A percentile compares a stretch with the other conserved stretches of the same genome.
Evolutionary conservation across 2,888 invertebrate species (phyloP).

Genomic region (Blastobasis adustella): DNA sequence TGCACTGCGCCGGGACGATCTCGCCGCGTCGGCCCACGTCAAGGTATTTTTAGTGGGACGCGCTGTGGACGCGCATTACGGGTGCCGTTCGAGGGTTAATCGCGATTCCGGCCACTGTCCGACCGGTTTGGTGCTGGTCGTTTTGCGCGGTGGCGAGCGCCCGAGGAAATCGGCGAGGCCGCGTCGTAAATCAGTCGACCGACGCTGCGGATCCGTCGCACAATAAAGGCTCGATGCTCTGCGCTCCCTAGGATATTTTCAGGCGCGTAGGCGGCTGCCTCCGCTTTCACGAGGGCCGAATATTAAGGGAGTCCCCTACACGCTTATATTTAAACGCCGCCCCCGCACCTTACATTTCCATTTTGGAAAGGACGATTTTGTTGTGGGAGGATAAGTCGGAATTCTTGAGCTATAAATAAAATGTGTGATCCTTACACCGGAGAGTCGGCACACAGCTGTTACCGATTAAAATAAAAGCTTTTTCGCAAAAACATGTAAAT

Average conservation of each 20-base stretch:
- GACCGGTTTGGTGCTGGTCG: constrained; percentile 56
- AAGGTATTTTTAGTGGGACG: constrained; percentile 47
- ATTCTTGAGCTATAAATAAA: constrained; percentile 14
- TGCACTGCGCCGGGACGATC: not conserved
- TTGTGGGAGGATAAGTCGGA: constrained; percentile 36
- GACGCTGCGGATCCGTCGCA: constrained; percentile 14
- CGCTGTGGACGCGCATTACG: constrained; percentile 35
- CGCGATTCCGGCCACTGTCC: constrained; percentile 54
- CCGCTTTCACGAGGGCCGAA: constrained; percentile 25
- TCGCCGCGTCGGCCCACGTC: constrained; percentile 8
- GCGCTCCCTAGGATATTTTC: constrained; percentile 19
- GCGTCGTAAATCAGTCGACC: constrained; percentile 30
- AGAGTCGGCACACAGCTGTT: no score
- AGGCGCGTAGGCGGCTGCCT: constrained; percentile 23
- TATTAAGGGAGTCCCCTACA: constrained; percentile 28
- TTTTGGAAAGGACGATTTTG: constrained; percentile 24
- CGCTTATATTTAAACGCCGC: constrained; percentile 32
- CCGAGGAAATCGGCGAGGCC: constrained; percentile 29
- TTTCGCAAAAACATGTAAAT: no score
- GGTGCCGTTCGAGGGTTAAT: constrained; percentile 53
- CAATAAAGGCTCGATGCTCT: constrained; percentile 1
- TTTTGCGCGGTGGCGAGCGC: constrained; percentile 39
- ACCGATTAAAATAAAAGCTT: no score
- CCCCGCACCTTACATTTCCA: constrained; percentile 35
- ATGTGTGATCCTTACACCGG: no score